phyloP scores from a whole-genome alignment of 2,113 vertebrate genomes.

The Girardinichthys multiradiatus region DNA sequence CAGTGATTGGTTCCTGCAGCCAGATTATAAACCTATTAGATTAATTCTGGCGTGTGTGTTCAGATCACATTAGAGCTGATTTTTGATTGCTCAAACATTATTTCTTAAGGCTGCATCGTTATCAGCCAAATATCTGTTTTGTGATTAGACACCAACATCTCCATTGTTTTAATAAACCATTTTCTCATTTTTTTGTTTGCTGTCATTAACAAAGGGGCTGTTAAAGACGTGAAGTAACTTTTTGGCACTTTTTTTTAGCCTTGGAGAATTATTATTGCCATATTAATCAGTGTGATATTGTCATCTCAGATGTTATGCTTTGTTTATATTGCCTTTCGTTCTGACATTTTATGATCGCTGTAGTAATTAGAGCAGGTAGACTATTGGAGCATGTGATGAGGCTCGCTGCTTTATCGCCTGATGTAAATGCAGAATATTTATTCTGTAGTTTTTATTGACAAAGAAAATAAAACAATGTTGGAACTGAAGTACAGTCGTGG shows the following conservation, averaged over 20 bases:
- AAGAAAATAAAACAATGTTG: slow-evolving; percentile 49
- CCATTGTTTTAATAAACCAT: slow-evolving; percentile 63
- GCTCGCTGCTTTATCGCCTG: slow-evolving; percentile 78
- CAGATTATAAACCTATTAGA: slow-evolving; percentile 70
- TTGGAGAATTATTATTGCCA: slow-evolving; percentile 38
- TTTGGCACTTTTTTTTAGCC: slow-evolving; percentile 17
- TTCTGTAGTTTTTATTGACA: slow-evolving; percentile 74
- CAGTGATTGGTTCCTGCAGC: slow-evolving; percentile 87
- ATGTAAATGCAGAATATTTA: slow-evolving; percentile 82
- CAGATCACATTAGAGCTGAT: slow-evolving; percentile 51
- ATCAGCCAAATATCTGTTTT: slow-evolving; percentile 57
- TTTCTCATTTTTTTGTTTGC: slow-evolving; percentile 63
- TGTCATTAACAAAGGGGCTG: slow-evolving; percentile 49
- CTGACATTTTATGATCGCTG: slow-evolving; percentile 79
- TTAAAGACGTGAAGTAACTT: slow-evolving; percentile 42
- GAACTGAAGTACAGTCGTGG: not conserved
- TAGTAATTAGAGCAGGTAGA: slow-evolving; percentile 82
- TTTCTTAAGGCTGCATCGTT: slow-evolving; percentile 56
- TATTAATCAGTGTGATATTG: slow-evolving; percentile 74
- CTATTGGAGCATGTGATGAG: slow-evolving; percentile 81
- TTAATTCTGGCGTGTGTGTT: slow-evolving; percentile 51
- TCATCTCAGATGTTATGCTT: slow-evolving; percentile 72
- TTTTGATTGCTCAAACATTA: slow-evolving; percentile 36
- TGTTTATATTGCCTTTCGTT: slow-evolving; percentile 79
- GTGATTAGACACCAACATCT: slow-evolving; percentile 30